Evolutionary conservation across 1,140 invertebrate species (phyloP).

Genomic region (Alviniconcha marisindica): DNA sequence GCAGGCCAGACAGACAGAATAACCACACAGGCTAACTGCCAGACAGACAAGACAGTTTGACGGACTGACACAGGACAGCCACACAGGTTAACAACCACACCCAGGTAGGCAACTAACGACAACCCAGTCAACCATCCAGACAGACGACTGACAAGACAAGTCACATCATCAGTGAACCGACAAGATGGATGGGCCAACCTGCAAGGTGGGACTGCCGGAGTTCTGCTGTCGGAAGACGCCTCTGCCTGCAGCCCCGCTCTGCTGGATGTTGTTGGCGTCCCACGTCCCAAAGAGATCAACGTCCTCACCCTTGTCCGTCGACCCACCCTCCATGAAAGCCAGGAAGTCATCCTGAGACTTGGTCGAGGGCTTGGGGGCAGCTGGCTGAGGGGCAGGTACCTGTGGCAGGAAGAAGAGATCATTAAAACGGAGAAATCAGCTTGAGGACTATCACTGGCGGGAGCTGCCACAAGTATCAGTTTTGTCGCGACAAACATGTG

Average conservation of each 20-base stretch:
- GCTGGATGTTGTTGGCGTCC: slow-evolving; percentile 58
- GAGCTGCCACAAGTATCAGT: too few species aligned
- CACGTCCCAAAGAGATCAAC: slow-evolving; percentile 70
- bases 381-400: neutral
- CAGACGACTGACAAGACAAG: neutral
- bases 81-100: too few species aligned
- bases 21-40: too few species aligned
- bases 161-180: neutral
- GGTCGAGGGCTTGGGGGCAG: neutral
- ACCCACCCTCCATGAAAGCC: slow-evolving; percentile 56
- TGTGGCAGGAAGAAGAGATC: too few species aligned
- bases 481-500: too few species aligned
- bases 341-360: slow-evolving; percentile 60
- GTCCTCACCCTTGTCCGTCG: slow-evolving; percentile 36
- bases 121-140: too few species aligned
- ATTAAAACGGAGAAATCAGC: too few species aligned
- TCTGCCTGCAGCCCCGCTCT: slow-evolving; percentile 34
- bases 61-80: too few species aligned
- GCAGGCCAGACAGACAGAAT: too few species aligned
- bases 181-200: slow-evolving; percentile 35
- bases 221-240: slow-evolving; percentile 34
- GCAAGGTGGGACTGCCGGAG: slow-evolving; percentile 7
- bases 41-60: too few species aligned
- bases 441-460: too few species aligned
- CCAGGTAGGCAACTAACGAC: too few species aligned